Evolutionary conservation across 1,140 invertebrate genomes (phyloP).

Genomic region (Campoletis sonorensis): DNA sequence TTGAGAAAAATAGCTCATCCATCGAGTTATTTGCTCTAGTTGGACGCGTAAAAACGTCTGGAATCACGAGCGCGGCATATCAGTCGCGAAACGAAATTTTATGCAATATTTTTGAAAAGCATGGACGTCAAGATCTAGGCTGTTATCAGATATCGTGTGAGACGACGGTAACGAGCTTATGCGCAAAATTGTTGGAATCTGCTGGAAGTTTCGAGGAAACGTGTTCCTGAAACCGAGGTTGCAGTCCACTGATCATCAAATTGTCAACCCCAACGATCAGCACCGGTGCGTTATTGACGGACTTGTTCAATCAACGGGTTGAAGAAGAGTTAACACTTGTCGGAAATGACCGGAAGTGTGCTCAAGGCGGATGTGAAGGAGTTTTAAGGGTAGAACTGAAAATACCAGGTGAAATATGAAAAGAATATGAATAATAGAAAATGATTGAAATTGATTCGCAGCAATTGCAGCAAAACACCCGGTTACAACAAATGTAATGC

Average conservation of each 20-base stretch:
- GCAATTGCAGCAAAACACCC: too few relatives aligned
- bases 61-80: neutral
- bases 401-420: neutral
- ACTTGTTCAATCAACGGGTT: neutral
- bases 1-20: neutral
- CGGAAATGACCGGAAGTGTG: neutral
- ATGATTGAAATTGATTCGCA: too few relatives aligned
- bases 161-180: neutral
- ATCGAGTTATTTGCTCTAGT: neutral
- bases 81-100: neutral
- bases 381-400: too few relatives aligned
- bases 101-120: neutral
- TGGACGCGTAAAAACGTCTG: neutral
- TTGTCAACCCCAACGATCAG: neutral
- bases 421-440: neutral
- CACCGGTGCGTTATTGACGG: neutral
- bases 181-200: neutral
- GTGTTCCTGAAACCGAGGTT: neutral
- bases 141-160: neutral
- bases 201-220: neutral
- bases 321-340: neutral
- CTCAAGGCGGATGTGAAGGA: neutral
- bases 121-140: neutral
- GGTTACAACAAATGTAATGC: too few relatives aligned
- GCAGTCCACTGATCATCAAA: neutral